A percentile compares a stretch with the other conserved stretches of the same genome.
Evolutionary conservation across 2,888 invertebrate species (phyloP).

Genomic region (Arctia plantaginis): DNA sequence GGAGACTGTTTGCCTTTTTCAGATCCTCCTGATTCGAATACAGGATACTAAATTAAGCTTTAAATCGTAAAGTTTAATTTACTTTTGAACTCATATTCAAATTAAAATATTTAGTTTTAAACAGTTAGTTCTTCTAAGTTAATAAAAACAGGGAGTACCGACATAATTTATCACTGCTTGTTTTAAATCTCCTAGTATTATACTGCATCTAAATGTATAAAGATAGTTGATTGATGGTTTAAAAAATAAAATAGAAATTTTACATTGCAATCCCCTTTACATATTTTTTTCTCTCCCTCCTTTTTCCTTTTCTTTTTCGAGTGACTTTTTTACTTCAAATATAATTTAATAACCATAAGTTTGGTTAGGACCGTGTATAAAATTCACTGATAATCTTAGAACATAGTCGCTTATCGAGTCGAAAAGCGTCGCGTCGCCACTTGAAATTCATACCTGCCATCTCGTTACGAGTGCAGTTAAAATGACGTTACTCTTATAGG

Average conservation of each 20-base stretch:
- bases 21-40: background rate
- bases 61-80: background rate
- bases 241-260: background rate
- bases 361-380: constrained; percentile 24
- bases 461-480: constrained; percentile 44
- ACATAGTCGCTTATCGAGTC: constrained; percentile 43
- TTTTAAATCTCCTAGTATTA: background rate
- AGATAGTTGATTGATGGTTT: background rate
- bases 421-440: constrained; percentile 27
- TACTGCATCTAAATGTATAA: background rate
- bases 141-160: no score
- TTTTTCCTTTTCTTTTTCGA: background rate
- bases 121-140: no score
- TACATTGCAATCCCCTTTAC: background rate
- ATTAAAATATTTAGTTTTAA: background rate
- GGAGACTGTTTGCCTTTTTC: background rate
- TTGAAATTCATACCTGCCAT: constrained; percentile 43
- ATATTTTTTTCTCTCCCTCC: background rate
- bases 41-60: background rate
- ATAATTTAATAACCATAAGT: constrained; percentile 31
- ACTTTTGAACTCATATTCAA: background rate
- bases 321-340: background rate
- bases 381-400: constrained; percentile 41
- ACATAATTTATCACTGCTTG: background rate
- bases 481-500: constrained; percentile 42